phyloP scores from a whole-genome alignment of 2,888 invertebrate species.

The Folsomia candida region DNA sequence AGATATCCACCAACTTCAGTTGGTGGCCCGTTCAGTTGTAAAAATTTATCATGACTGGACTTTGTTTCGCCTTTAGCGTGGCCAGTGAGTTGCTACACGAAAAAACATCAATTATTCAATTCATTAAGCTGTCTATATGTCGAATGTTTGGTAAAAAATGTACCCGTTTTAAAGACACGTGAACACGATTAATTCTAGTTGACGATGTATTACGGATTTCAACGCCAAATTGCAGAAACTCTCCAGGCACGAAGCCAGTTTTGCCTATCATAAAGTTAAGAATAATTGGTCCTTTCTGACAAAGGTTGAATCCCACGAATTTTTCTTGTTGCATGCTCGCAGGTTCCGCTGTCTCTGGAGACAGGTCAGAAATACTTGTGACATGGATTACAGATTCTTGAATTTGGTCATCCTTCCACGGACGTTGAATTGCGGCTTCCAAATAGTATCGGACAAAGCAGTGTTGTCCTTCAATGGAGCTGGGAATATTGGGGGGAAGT shows the following conservation, averaged over 20 bases:
- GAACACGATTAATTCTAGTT: constrained; percentile 30
- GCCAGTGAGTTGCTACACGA: constrained; percentile 16
- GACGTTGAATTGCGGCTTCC: constrained; percentile 51
- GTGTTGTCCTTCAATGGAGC: constrained; percentile 32
- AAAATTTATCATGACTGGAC: constrained; percentile 28
- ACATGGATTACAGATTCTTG: constrained; percentile 51
- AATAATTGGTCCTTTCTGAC: constrained; percentile 52
- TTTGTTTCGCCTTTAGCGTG: constrained; percentile 32
- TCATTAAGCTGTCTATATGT: background rate
- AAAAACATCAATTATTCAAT: background rate
- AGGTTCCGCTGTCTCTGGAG: constrained; percentile 52
- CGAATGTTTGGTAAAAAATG: background rate
- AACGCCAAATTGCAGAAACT: constrained; percentile 51
- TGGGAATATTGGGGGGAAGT: constrained; percentile 28
- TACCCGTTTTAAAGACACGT: constrained; percentile 29
- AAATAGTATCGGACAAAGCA: constrained; percentile 51
- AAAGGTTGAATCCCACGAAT: constrained; percentile 52
- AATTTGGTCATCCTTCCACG: constrained; percentile 48
- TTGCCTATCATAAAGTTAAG: constrained; percentile 51
- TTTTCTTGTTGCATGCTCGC: constrained; percentile 49
- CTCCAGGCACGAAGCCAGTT: constrained; percentile 52
- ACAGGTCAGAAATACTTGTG: constrained; percentile 51
- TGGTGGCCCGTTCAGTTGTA: constrained; percentile 32
- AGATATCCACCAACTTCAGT: constrained; percentile 33
- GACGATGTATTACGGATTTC: constrained; percentile 51